A percentile compares a stretch with the other conserved stretches of the same genome.
Conservation (phyloP, 1,140 invertebrate genomes). For the Bombyx mori region DNA sequence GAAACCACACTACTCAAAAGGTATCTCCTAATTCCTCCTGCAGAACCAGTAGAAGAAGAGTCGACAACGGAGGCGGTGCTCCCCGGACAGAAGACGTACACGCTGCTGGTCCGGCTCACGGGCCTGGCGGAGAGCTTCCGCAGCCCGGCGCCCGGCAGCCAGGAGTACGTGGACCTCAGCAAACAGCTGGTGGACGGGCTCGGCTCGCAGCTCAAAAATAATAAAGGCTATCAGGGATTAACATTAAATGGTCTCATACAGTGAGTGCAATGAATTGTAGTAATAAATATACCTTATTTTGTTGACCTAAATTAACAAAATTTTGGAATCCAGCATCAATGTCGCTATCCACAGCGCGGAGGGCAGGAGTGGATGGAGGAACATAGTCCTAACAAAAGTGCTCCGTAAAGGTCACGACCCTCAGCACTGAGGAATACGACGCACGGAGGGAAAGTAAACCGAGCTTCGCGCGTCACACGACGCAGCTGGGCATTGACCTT, state of each 20-base stretch:
- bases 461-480: too few species aligned
- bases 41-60: conserved; percentile 64
- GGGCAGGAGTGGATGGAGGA: too few species aligned
- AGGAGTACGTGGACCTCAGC: conserved; percentile 82
- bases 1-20: neutral
- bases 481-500: too few species aligned
- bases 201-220: conserved; percentile 73
- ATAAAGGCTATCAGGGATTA: conserved; percentile 82
- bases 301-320: neutral
- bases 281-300: neutral
- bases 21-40: neutral
- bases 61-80: conserved; percentile 73
- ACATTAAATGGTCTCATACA: conserved; percentile 79
- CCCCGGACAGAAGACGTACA: conserved; percentile 73
- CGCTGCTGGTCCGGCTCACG: conserved; percentile 81
- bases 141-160: conserved; percentile 76
- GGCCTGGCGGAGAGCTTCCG: conserved; percentile 84
- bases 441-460: too few species aligned
- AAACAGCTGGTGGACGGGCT: conserved; percentile 78
- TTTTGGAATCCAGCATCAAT: too few species aligned
- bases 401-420: too few species aligned
- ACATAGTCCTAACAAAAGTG: too few species aligned
- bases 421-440: too few species aligned
- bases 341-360: too few species aligned
- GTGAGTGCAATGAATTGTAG: conserved; percentile 64